These are phyloP conservation scores for Triplophysa tibetana DNA, from an alignment of 2,113 vertebrate species.

Conservation along the genomic window DNA sequence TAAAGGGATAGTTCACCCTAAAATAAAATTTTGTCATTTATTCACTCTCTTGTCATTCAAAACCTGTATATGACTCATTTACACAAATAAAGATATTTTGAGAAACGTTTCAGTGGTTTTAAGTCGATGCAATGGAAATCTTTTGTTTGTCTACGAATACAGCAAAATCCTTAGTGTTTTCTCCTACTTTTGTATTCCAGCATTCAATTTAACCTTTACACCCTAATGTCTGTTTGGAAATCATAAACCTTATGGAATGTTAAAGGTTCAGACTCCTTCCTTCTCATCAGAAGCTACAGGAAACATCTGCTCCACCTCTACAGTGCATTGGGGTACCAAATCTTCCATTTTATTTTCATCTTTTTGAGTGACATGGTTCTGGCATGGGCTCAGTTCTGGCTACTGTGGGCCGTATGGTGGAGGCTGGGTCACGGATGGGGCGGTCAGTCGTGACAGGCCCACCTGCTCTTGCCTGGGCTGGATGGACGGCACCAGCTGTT, in stretches of 20 bases:
- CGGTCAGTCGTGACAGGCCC: constrained; percentile 56
- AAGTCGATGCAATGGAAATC: too few species aligned
- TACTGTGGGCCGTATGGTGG: constrained; percentile 38
- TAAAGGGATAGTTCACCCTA: neutral
- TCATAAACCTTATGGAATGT: neutral
- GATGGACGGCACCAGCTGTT: constrained; percentile 59
- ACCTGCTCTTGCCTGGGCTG: constrained; percentile 51
- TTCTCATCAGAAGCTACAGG: constrained; percentile 42
- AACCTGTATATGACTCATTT: too few species aligned
- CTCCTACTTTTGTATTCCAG: neutral
- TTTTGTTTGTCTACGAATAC: too few species aligned
- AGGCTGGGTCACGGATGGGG: constrained; percentile 51
- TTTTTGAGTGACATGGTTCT: constrained; percentile 43
- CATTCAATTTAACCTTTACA: neutral
- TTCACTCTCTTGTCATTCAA: too few species aligned
- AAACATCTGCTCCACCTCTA: constrained; percentile 45
- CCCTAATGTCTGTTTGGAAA: neutral
- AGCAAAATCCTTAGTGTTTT: too few species aligned
- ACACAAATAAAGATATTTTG: too few species aligned
- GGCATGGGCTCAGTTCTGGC: constrained; percentile 43
- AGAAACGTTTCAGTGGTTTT: too few species aligned
- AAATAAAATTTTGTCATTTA: too few species aligned
- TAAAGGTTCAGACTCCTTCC: neutral
- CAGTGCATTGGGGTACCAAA: constrained; percentile 19
- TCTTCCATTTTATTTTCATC: constrained; percentile 40